Evolutionary conservation across 2,113 vertebrate species (phyloP), one percentile per base, ranked within the genome.

Genomic region (Protobothrops flavoviridis): DNA sequence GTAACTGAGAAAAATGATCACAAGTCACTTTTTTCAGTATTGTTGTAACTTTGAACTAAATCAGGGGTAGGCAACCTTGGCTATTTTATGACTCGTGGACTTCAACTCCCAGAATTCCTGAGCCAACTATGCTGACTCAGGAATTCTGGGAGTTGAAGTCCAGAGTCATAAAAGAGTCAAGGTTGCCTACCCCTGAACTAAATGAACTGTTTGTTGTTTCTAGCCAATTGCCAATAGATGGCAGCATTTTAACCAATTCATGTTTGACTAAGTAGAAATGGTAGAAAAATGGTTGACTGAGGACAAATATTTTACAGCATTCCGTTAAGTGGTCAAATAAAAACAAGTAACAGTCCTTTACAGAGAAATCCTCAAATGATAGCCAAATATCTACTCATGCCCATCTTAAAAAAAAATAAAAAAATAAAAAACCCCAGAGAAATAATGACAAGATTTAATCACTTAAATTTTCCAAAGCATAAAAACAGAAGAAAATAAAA

Each of bases 381-480:
- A 81, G 12, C 33, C 13, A 69, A 53, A 69, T 69, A 21, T 74
- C 11, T 64, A 52, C 33, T 64, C 3, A 0, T 69, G 26, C 24
- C 29, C 12, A 26, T 64, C 91, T 59, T 57, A 21, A 29, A 26
- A 85, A 91, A 59, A 86, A 57, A 57, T 43, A 5, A 43, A 1
- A 13, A 21, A 24, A 69, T 69, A 69, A 69, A 69, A 69, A 69
- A 15, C 5, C 64, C 64, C 85, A 92, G 45, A 53, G 33, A 81
- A 81, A 43, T 7, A 59, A 85, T 10, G 59, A 33, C 55, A 93
- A 86, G 45, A 86, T 90, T 52, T 61, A 50, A 53, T 81, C 74
- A 48, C 74, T 33, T 93, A 86, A 64, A 93, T 64, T 93, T 90
- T 87, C 56, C 92, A 90, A 86, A 90, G 81, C n/a, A 87, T 93